These are phyloP conservation scores for Lasius fuliginosus DNA, from an alignment of 2,888 invertebrate genomes.

Conservation along the genomic window DNA sequence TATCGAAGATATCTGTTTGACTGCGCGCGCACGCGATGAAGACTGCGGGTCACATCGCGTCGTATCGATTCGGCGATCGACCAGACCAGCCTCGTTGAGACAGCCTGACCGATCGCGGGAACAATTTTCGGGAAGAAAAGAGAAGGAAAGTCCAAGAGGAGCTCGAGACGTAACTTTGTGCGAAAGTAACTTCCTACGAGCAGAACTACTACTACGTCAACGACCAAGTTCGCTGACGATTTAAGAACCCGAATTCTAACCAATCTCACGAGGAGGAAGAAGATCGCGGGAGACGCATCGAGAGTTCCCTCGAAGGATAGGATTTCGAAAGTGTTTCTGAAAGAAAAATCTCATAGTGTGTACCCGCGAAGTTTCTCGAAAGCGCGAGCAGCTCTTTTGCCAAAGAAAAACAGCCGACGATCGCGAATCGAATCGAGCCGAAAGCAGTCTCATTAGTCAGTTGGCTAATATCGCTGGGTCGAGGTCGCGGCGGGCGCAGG, in stretches of 20 bases:
- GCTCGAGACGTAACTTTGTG: constrained; percentile 15
- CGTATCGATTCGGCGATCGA: constrained; percentile 50
- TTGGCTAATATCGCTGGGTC: constrained; percentile 52
- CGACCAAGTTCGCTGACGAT: constrained; percentile 1
- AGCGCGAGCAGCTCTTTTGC: background rate
- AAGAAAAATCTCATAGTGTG: background rate
- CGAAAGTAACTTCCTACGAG: background rate
- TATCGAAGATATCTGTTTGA: background rate
- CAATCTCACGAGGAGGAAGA: constrained; percentile 55
- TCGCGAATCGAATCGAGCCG: constrained; percentile 48
- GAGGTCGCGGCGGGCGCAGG: constrained; percentile 67
- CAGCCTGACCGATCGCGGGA: background rate
- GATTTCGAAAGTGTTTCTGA: background rate
- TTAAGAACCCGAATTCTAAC: background rate
- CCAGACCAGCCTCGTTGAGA: background rate
- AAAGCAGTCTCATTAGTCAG: constrained; percentile 21
- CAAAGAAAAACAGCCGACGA: constrained; percentile 18
- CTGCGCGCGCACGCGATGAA: constrained; percentile 5
- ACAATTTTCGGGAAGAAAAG: background rate
- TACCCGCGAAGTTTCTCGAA: background rate
- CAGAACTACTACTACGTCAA: background rate
- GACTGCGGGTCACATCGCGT: background rate
- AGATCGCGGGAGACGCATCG: background rate
- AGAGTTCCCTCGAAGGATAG: background rate
- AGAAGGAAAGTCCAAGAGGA: background rate